A percentile compares a stretch with the other conserved stretches of the same genome.
phyloP scores from a whole-genome alignment of 2,888 invertebrate genomes.

The Ochlodes sylvanus region DNA sequence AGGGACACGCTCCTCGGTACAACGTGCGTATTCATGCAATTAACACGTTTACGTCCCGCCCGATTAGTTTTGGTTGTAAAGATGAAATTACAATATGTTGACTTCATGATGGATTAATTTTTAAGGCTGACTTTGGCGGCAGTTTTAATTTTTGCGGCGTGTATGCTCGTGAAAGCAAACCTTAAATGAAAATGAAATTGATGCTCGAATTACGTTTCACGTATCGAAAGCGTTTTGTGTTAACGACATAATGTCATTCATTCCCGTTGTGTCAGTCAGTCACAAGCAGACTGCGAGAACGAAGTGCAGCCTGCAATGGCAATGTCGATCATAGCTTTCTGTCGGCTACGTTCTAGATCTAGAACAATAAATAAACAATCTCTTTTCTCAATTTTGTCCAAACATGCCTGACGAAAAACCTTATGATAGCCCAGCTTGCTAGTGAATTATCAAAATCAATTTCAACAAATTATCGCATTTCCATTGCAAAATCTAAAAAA shows the following conservation, averaged over 20 bases:
- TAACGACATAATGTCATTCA: neutral
- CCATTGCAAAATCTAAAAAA: neutral
- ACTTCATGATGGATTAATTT: neutral
- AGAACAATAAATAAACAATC: neutral
- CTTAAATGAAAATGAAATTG: slow-evolving; percentile 5
- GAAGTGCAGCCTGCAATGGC: neutral
- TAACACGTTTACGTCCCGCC: neutral
- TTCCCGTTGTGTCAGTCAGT: no score
- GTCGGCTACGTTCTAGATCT: neutral
- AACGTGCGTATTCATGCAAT: neutral
- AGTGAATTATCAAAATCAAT: neutral
- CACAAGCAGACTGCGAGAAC: neutral
- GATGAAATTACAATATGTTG: neutral
- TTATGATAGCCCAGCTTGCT: neutral
- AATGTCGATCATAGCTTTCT: neutral
- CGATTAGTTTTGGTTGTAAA: slow-evolving; percentile 9
- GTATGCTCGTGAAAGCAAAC: neutral
- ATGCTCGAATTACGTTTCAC: neutral
- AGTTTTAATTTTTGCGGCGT: neutral
- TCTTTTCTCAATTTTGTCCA: neutral
- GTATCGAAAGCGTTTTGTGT: neutral
- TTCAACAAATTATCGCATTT: neutral
- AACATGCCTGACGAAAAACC: neutral
- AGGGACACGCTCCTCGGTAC: slow-evolving; percentile 4
- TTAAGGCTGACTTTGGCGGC: neutral